phyloP scores from a whole-genome alignment of 2,113 vertebrate genomes.

The Pomatorhinus ruficollis region DNA sequence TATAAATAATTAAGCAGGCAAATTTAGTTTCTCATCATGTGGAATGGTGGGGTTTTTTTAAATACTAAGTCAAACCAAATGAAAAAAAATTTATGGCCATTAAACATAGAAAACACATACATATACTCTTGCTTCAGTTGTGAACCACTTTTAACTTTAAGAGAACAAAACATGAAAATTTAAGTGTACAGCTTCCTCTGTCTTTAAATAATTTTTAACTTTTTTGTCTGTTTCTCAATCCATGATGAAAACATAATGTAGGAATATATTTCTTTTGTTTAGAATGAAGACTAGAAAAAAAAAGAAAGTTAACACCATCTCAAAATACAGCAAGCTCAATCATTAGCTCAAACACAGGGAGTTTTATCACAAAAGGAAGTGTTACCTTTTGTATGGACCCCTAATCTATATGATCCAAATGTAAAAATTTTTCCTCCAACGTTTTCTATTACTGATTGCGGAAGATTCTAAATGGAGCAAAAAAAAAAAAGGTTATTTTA shows the following conservation, averaged over 20 bases:
- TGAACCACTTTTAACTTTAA: neutral
- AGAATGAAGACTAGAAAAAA: neutral
- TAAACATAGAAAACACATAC: neutral
- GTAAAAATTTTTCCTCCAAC: conserved; percentile 92
- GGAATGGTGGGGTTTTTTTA: neutral
- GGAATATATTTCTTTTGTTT: neutral
- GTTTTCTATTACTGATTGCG: conserved; percentile 84
- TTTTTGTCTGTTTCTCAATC: neutral
- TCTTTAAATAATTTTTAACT: neutral
- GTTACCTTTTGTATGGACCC: conserved; percentile 90
- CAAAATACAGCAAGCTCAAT: neutral
- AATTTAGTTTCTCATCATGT: neutral
- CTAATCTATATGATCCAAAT: conserved; percentile 90
- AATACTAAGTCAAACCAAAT: neutral
- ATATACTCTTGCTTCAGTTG: neutral
- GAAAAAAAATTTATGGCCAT: neutral
- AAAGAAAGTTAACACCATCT: neutral
- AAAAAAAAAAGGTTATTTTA: conserved; percentile 15
- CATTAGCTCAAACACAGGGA: neutral
- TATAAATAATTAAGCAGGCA: neutral
- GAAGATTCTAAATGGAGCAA: conserved; percentile 82
- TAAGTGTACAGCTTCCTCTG: neutral
- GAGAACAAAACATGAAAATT: neutral
- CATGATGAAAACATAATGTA: neutral
- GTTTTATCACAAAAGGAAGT: neutral